Evolutionary conservation across 1,140 invertebrate genomes (phyloP).

Genomic region (Frieseomelitta varia): DNA sequence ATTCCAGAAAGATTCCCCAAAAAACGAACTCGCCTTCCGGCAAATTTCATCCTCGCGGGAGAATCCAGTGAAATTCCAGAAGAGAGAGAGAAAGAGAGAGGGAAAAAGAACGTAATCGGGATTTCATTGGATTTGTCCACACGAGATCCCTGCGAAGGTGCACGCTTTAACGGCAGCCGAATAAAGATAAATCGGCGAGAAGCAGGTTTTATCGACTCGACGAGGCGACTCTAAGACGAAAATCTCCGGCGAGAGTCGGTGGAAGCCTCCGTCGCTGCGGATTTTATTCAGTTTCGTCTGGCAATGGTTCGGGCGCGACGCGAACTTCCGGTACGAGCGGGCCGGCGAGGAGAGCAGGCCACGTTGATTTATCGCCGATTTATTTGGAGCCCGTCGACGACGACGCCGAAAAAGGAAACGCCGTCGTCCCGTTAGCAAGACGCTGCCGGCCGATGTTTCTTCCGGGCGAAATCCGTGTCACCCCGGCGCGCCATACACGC

Average conservation of each 20-base stretch:
- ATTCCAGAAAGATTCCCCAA: no score
- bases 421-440: conserved; percentile 15
- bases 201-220: conserved; percentile 15
- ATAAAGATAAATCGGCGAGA: conserved; percentile 25
- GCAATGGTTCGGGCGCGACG: conserved; percentile 4
- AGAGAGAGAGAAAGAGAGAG: neutral
- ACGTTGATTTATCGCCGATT: conserved; percentile 33
- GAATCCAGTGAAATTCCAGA: neutral
- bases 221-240: conserved; percentile 15
- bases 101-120: neutral
- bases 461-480: neutral
- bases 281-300: conserved; percentile 30
- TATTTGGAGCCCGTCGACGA: neutral
- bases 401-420: neutral
- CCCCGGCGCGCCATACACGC: neutral
- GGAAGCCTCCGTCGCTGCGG: neutral
- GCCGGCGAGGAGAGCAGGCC: neutral
- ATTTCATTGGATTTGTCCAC: neutral
- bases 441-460: conserved; percentile 4
- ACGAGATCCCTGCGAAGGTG: neutral
- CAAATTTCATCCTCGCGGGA: neutral
- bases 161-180: neutral
- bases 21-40: neutral
- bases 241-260: neutral
- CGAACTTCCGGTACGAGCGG: neutral